These are phyloP conservation scores for Drosophila nannoptera DNA, from an alignment of 1,140 invertebrate species.

Conservation along the genomic window DNA sequence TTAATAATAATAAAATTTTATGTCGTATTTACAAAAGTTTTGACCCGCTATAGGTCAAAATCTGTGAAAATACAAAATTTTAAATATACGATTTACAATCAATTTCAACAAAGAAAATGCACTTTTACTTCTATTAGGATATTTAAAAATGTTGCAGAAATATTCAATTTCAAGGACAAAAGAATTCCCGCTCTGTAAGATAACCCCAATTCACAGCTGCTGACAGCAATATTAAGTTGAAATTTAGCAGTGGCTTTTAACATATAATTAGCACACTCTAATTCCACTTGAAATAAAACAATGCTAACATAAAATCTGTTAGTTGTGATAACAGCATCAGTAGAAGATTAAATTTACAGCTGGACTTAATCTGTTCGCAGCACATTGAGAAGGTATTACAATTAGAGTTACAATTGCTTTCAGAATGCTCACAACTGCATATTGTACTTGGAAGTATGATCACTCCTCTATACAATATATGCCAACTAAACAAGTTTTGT, in stretches of 20 bases:
- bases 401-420: constrained; percentile 27
- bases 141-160: not conserved
- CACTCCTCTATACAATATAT: constrained; percentile 8
- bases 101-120: not conserved
- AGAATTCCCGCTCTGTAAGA: no score
- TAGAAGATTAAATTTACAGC: not conserved
- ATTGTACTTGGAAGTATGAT: constrained; percentile 47
- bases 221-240: no score
- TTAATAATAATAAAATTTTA: not conserved
- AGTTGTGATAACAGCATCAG: not conserved
- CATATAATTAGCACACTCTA: no score
- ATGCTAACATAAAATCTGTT: no score
- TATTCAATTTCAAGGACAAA: not conserved
- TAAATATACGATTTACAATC: not conserved
- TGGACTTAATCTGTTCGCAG: not conserved
- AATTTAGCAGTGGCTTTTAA: no score
- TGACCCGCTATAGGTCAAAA: not conserved
- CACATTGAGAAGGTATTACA: not conserved
- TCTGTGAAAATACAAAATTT: constrained; percentile 7
- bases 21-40: constrained; percentile 7
- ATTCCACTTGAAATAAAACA: no score
- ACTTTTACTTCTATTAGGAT: not conserved
- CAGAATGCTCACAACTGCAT: constrained; percentile 31
- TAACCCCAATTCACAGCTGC: no score
- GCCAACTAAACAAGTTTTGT: constrained; percentile 61